Percentiles rank a stretch among this genome's conserved stretches.
Evolutionary conservation across 2,888 invertebrate genomes (phyloP).

Genomic region (Bedellia somnulentella): DNA sequence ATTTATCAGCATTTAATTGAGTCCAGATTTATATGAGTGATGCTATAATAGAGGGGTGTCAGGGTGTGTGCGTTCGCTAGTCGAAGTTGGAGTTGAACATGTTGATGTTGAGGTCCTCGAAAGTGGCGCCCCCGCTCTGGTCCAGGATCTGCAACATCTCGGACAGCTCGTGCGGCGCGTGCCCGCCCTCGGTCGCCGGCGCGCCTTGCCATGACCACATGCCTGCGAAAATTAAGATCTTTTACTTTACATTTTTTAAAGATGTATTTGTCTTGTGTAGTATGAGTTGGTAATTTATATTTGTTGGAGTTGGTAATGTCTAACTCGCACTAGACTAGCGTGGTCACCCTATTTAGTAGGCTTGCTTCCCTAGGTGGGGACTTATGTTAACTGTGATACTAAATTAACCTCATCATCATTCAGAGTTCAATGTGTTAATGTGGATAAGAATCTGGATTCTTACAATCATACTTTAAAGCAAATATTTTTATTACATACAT

Average conservation of each 20-base stretch:
- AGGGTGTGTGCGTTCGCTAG: constrained; percentile 16
- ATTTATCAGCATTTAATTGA: not conserved
- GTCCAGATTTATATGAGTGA: not conserved
- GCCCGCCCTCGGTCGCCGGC: constrained; percentile 19
- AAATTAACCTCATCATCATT: too few species aligned
- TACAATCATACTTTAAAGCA: too few species aligned
- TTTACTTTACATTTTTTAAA: not conserved
- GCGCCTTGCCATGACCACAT: constrained; percentile 78
- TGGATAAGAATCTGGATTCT: not conserved
- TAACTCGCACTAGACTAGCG: too few species aligned
- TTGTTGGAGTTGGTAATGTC: too few species aligned
- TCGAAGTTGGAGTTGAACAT: constrained; percentile 80
- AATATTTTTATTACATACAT: too few species aligned
- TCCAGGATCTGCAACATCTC: constrained; percentile 94
- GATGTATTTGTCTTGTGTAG: not conserved
- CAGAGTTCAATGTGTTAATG: too few species aligned
- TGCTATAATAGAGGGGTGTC: too few species aligned
- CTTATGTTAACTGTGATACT: too few species aligned
- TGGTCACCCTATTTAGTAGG: too few species aligned
- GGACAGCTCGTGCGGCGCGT: constrained; percentile 74
- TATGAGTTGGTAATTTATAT: too few species aligned
- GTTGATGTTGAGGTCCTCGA: constrained; percentile 85
- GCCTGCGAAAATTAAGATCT: constrained; percentile 54
- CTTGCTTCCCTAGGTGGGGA: too few species aligned
- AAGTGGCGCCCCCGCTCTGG: constrained; percentile 78